Evolutionary conservation across 2,888 invertebrate species (phyloP).

Genomic region (Cylindroiulus punctatus): DNA sequence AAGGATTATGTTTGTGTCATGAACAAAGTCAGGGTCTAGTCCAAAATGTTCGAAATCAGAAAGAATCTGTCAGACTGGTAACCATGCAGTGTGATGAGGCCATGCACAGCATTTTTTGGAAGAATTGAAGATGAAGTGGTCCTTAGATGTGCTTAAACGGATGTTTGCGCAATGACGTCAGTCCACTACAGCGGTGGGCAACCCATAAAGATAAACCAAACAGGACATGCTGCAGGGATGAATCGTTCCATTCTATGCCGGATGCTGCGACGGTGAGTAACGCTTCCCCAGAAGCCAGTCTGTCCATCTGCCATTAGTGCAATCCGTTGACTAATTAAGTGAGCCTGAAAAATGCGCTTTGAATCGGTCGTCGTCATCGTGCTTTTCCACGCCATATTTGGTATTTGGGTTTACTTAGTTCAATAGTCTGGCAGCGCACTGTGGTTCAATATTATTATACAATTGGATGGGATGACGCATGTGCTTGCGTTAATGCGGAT

Average conservation of each 20-base stretch:
- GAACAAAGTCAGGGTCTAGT: too few relatives aligned
- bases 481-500: background rate
- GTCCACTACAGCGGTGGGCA: too few relatives aligned
- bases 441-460: slow-evolving; percentile 11
- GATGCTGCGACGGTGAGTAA: background rate
- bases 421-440: background rate
- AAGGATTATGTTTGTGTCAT: too few relatives aligned
- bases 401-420: background rate
- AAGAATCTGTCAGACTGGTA: too few relatives aligned
- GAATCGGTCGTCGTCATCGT: background rate
- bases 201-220: background rate
- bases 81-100: too few relatives aligned
- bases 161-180: too few relatives aligned
- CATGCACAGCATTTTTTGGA: too few relatives aligned
- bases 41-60: too few relatives aligned
- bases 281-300: background rate
- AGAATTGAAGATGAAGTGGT: too few relatives aligned
- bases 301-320: background rate
- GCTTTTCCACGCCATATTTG: background rate
- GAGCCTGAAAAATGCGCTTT: background rate
- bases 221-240: background rate
- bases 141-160: too few relatives aligned
- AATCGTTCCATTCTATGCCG: background rate
- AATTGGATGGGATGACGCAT: background rate
- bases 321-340: background rate